phyloP scores from a whole-genome alignment of 2,797 vertebrate genomes.

The Danionella dracula region DNA sequence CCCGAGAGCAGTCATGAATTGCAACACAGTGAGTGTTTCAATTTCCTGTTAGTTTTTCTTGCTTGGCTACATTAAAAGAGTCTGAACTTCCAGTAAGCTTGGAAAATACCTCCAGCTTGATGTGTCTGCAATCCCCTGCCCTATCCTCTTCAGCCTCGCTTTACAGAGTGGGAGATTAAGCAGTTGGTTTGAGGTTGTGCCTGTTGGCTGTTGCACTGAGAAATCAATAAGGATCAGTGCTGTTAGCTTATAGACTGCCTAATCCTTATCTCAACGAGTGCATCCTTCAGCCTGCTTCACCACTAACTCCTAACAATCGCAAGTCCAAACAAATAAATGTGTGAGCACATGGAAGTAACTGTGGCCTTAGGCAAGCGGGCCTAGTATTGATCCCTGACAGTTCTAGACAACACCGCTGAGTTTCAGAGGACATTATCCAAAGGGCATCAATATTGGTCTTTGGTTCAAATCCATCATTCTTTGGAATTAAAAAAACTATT shows the following conservation, averaged over 20 bases:
- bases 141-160: background rate
- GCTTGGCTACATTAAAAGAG: conserved; percentile 20
- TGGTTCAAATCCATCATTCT: conserved; percentile 19
- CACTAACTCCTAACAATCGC: conserved; percentile 32
- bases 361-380: conserved; percentile 20
- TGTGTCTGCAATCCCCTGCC: conserved; percentile 16
- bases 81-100: conserved; percentile 16
- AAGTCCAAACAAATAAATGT: conserved; percentile 31
- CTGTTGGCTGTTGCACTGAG: conserved; percentile 32
- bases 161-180: conserved; percentile 39
- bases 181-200: conserved; percentile 33
- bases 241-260: conserved; percentile 45
- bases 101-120: conserved; percentile 3
- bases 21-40: background rate
- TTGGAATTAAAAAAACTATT: conserved; percentile 13
- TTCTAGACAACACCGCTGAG: conserved; percentile 21
- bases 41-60: background rate
- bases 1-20: background rate
- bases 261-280: conserved; percentile 46
- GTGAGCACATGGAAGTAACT: conserved; percentile 1
- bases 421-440: conserved; percentile 32
- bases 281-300: conserved; percentile 34
- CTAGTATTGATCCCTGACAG: conserved; percentile 36
- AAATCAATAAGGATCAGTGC: conserved; percentile 50
- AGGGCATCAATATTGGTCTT: conserved; percentile 16